Base-by-base conservation (phyloP, 2,797 vertebrate genomes). In the Carapus acus region DNA sequence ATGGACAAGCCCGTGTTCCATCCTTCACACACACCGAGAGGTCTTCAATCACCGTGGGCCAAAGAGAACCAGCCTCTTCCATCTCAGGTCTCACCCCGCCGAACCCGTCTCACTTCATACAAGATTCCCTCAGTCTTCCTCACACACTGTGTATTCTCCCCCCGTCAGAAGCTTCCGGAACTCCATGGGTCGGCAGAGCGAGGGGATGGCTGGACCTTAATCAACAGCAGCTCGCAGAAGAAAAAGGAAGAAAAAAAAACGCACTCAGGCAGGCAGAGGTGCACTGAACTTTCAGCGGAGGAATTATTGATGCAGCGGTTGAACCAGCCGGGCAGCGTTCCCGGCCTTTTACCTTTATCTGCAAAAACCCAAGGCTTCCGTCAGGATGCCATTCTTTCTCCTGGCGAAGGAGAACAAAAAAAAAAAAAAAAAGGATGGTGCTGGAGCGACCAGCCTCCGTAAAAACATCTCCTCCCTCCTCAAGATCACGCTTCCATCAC, bases 271-370 rank as follows among this genome's bases (percentile, higher is more conserved):
- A 60, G 71, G 51, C 37, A 41, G 50, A 72, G 49, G 42, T 49
- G 71, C 5, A 41, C 54, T 70, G 73, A 76, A 74, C 73, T 79
- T 69, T 72, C 55, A 63, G 54, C 54, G 68, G 51, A 68, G 54
- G 68, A 74, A 69, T 64, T 61, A 75, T 63, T 64, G 69, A 84
- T 68, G 74, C 57, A 7, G 41, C 37, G 51, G 33, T n/a, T 52
- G 17, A 34, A 58, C 53, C 11, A 16, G 31, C 57, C 58, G 60
- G 36, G 53, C 29, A 40, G 31, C 69, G 19, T n/a, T n/a, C n/a
- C n/a, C n/a, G n/a, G n/a, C n/a, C n/a, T n/a, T n/a, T n/a, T n/a
- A n/a, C n/a, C n/a, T n/a, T n/a, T n/a, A n/a, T n/a, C n/a, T n/a
- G 13, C 13, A 19, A 49, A 44, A 50, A 39, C 55, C 65, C 48